phyloP scores from a whole-genome alignment of 2,113 vertebrate species.

The Falcunculus frontatus region DNA sequence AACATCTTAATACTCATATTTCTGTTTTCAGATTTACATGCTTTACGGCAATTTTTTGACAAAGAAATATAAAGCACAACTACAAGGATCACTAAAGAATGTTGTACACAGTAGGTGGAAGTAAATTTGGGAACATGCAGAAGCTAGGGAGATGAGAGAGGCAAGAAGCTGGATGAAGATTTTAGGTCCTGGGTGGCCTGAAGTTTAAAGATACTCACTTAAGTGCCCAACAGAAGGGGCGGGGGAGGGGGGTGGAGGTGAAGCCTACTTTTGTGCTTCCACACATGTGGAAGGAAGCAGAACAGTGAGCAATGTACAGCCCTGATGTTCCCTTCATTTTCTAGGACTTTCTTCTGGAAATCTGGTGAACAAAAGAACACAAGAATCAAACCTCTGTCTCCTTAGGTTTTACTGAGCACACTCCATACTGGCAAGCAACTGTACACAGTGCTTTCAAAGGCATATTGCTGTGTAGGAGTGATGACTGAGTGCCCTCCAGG shows the following conservation, averaged over 20 bases:
- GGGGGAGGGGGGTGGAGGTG: background rate
- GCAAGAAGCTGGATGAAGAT: background rate
- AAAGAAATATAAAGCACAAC: background rate
- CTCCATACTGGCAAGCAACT: conserved; percentile 37
- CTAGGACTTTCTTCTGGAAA: background rate
- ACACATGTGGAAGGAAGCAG: background rate
- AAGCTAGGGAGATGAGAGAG: background rate
- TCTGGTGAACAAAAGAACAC: background rate
- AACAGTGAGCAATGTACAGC: background rate
- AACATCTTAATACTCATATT: background rate
- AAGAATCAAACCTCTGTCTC: background rate
- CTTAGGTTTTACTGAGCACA: background rate
- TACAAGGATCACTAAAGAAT: background rate
- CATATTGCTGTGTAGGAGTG: conserved; percentile 62
- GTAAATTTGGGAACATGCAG: background rate
- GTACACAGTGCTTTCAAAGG: conserved; percentile 53
- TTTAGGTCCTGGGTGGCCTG: background rate
- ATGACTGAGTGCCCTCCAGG: conserved; percentile 77
- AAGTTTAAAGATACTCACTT: background rate
- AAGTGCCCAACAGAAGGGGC: background rate
- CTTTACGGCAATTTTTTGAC: background rate
- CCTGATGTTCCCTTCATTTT: background rate
- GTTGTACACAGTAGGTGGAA: background rate
- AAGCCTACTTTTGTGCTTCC: background rate
- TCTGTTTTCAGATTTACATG: background rate